A percentile compares a stretch with the other conserved stretches of the same genome.
These are phyloP conservation scores for Batillaria attramentaria DNA, from an alignment of 1,140 invertebrate genomes.

Conservation along the genomic window DNA sequence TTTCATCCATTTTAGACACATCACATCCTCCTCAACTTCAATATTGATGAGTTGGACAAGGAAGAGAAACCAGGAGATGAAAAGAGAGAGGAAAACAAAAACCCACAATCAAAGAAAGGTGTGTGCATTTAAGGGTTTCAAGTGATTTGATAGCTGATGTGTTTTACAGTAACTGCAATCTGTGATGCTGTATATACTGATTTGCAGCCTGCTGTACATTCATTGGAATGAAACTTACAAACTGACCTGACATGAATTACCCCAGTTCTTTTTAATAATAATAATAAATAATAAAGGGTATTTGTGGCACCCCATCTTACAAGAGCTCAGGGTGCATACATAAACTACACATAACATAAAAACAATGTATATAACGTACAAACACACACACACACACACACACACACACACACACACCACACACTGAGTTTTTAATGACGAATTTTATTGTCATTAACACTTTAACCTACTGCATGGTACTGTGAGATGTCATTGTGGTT, in stretches of 20 bases:
- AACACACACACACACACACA: no score
- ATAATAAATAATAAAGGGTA: background rate
- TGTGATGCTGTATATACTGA: background rate
- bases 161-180: background rate
- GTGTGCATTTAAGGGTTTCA: background rate
- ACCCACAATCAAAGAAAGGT: slow-evolving; percentile 19
- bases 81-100: background rate
- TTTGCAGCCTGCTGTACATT: background rate
- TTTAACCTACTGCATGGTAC: no score
- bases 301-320: no score
- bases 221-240: background rate
- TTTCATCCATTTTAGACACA: slow-evolving; percentile 29
- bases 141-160: background rate
- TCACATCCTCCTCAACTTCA: slow-evolving; percentile 29
- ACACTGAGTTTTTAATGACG: no score
- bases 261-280: background rate
- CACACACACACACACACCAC: no score
- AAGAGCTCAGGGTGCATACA: no score
- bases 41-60: slow-evolving; percentile 19
- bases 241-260: background rate
- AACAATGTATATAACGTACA: no score
- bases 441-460: no score
- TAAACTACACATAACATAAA: no score
- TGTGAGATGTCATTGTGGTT: no score
- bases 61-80: background rate